Conservation (phyloP, 2,113 vertebrate species). For the Chinchilla lanigera region DNA sequence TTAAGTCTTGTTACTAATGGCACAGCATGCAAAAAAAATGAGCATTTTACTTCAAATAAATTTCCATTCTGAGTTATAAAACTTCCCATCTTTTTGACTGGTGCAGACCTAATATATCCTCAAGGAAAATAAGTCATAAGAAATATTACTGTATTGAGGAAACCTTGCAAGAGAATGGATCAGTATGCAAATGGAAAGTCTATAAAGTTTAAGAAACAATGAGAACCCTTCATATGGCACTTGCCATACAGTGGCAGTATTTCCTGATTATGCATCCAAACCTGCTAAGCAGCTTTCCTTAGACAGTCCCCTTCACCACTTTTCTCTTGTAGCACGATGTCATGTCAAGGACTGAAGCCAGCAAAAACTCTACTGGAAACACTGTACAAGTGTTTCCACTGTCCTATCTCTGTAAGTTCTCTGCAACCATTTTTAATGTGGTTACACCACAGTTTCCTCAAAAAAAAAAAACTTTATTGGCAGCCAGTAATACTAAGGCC, state of each 20-base stretch:
- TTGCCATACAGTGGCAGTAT: background rate
- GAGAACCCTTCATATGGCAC: background rate
- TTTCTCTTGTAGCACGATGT: background rate
- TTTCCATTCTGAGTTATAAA: conserved; percentile 20
- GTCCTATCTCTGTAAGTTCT: background rate
- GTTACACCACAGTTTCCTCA: conserved; percentile 32
- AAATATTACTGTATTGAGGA: background rate
- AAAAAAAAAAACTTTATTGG: conserved; percentile 37
- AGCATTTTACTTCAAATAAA: conserved; percentile 30
- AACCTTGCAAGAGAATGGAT: conserved; percentile 53
- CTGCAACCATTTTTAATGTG: conserved; percentile 30
- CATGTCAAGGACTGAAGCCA: conserved; percentile 4
- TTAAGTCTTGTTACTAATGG: conserved; percentile 4
- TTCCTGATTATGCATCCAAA: background rate
- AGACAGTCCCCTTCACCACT: background rate
- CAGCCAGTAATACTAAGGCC: conserved; percentile 13
- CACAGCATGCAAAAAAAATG: background rate
- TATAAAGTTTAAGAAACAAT: conserved; percentile 29
- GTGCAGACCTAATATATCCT: background rate
- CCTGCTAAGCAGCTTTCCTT: conserved; percentile 6
- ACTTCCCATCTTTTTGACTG: conserved; percentile 18
- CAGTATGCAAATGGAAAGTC: conserved; percentile 34
- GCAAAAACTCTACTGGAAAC: conserved; percentile 19
- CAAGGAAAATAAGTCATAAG: background rate
- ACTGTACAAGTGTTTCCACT: background rate